Conservation (phyloP, 2,113 vertebrate species). For the Nyctereutes procyonoides region DNA sequence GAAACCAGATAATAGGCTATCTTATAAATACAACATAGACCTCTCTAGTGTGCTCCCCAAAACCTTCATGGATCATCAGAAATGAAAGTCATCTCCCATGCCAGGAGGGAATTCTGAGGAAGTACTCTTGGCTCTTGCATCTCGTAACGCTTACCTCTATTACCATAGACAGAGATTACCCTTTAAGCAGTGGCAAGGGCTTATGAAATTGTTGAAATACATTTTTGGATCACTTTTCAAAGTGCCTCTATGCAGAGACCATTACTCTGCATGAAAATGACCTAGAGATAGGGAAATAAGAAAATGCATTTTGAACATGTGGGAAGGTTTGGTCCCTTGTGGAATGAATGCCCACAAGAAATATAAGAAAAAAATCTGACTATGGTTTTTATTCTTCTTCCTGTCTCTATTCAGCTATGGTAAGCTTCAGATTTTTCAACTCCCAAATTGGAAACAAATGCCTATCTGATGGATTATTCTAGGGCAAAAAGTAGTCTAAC, state of each 20-base stretch:
- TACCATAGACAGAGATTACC: conserved; percentile 79
- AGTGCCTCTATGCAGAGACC: conserved; percentile 46
- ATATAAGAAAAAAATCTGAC: not conserved
- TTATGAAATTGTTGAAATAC: conserved; percentile 78
- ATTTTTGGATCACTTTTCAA: conserved; percentile 69
- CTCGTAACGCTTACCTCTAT: conserved; percentile 73
- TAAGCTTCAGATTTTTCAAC: not conserved
- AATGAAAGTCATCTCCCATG: conserved; percentile 74
- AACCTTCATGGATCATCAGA: conserved; percentile 80
- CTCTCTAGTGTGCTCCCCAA: conserved; percentile 75
- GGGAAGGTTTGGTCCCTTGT: not conserved
- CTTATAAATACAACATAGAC: conserved; percentile 82
- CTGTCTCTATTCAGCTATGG: not conserved
- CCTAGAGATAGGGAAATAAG: conserved; percentile 41
- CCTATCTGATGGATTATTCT: not conserved
- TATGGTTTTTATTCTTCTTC: conserved; percentile 5
- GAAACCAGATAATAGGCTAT: conserved; percentile 85
- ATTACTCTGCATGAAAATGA: conserved; percentile 56
- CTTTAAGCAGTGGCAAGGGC: conserved; percentile 71
- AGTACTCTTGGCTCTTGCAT: conserved; percentile 65
- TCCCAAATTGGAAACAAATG: not conserved
- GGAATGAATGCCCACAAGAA: conserved; percentile 49
- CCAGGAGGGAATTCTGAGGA: conserved; percentile 73
- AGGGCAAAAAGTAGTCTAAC: not conserved
- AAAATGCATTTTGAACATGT: conserved; percentile 41